These are phyloP conservation scores for Myrmophylax atrothorax DNA, from an alignment of 2,113 vertebrate species.

Conservation along the genomic window DNA sequence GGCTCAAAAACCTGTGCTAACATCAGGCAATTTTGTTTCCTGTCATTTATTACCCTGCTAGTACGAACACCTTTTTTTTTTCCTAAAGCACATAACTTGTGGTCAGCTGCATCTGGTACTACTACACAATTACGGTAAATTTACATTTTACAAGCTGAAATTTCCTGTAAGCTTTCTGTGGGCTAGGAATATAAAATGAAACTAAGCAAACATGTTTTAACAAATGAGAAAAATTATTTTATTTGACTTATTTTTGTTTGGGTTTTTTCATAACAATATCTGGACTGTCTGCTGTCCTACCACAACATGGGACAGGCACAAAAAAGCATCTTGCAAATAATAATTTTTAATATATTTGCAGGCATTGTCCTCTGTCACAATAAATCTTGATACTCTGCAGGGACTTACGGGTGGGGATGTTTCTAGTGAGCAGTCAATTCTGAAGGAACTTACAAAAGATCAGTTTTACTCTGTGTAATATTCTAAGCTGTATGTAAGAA, in stretches of 20 bases:
- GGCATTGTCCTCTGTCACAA: not conserved
- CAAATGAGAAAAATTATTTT: conserved; percentile 1
- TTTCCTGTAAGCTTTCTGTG: conserved; percentile 80
- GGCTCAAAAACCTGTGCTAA: conserved; percentile 44
- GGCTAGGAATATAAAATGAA: conserved; percentile 64
- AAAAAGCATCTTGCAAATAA: not conserved
- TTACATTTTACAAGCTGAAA: conserved; percentile 69
- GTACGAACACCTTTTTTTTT: conserved; percentile 28
- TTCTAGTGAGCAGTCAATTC: conserved; percentile 13
- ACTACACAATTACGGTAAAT: conserved; percentile 77
- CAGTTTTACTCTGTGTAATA: not conserved
- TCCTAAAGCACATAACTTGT: conserved; percentile 66
- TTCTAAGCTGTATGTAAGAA: not conserved
- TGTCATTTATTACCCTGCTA: conserved; percentile 66
- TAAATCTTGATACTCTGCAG: not conserved
- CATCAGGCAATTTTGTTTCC: conserved; percentile 72
- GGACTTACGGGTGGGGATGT: not conserved
- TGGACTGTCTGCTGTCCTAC: not conserved
- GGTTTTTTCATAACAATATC: not conserved
- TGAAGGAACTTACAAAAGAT: not conserved
- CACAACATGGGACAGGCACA: not conserved
- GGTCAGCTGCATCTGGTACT: conserved; percentile 76
- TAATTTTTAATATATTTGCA: not conserved
- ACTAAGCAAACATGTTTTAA: conserved; percentile 27
- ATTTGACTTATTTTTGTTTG: not conserved